These are phyloP conservation scores for Acomys russatus DNA, from an alignment of 2,797 vertebrate genomes.

Conservation along the genomic window DNA sequence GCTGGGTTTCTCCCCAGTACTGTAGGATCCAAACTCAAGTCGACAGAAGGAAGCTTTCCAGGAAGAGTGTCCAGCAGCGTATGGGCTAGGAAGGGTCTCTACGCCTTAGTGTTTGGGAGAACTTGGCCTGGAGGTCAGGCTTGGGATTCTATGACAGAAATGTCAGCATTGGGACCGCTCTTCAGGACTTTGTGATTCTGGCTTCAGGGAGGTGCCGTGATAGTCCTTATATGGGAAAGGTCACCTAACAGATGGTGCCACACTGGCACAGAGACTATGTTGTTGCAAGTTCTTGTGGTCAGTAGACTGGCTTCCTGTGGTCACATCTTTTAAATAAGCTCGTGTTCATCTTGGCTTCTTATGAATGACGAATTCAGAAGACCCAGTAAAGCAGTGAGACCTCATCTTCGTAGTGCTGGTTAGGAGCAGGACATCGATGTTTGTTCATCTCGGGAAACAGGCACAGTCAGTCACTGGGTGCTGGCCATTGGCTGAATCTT, in stretches of 20 bases:
- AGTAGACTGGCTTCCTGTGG: neutral
- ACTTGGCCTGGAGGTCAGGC: neutral
- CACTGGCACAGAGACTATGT: neutral
- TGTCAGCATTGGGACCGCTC: neutral
- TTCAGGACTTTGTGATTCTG: neutral
- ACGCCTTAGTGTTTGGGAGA: neutral
- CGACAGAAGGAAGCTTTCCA: neutral
- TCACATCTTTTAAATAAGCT: constrained; percentile 26
- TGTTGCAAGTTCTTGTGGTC: neutral
- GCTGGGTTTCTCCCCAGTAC: neutral
- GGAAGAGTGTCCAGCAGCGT: neutral
- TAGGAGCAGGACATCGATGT: neutral
- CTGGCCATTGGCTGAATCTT: neutral
- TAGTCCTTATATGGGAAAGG: neutral
- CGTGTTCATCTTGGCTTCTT: neutral
- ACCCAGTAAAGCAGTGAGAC: neutral
- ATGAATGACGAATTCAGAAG: neutral
- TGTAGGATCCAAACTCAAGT: neutral
- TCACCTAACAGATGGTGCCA: neutral
- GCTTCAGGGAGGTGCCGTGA: neutral
- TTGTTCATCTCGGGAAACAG: neutral
- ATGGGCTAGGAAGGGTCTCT: neutral
- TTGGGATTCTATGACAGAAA: neutral
- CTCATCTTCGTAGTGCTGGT: neutral
- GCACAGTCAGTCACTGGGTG: neutral